These are phyloP conservation scores for Polypedilum vanderplanki DNA, from an alignment of 1,140 invertebrate genomes.

Conservation along the genomic window DNA sequence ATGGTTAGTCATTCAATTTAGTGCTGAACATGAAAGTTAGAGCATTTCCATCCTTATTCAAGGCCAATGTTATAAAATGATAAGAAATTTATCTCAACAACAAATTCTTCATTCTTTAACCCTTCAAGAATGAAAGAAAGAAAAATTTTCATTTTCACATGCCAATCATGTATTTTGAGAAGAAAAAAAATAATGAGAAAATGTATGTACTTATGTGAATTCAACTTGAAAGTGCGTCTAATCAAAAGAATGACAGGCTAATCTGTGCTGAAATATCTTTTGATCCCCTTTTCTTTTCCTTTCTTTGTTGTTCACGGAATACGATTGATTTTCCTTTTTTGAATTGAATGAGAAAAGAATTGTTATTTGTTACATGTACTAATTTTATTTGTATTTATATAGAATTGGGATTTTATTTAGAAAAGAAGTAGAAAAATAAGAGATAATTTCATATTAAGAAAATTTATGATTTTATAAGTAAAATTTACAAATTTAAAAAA, in stretches of 20 bases:
- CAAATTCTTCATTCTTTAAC: no score
- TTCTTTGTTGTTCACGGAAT: not conserved
- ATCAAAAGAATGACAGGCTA: constrained; percentile 21
- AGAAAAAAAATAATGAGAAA: not conserved
- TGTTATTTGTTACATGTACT: no score
- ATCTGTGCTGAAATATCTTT: constrained; percentile 3
- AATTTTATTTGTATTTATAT: no score
- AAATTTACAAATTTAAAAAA: no score
- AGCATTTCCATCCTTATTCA: no score
- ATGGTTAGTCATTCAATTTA: constrained; percentile 13
- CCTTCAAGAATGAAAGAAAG: no score
- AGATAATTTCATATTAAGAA: no score
- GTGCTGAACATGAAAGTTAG: not conserved
- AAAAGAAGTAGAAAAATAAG: no score
- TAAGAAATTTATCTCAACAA: no score
- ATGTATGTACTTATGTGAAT: not conserved
- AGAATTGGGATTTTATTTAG: no score
- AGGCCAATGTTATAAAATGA: no score
- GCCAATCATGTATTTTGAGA: not conserved
- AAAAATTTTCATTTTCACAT: not conserved
- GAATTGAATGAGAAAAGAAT: not conserved
- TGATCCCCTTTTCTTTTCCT: constrained; percentile 13
- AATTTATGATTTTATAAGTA: no score
- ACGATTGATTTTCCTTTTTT: not conserved
- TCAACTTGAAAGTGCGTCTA: not conserved